phyloP scores from a whole-genome alignment of 2,888 invertebrate species.

The Dicycla oo region DNA sequence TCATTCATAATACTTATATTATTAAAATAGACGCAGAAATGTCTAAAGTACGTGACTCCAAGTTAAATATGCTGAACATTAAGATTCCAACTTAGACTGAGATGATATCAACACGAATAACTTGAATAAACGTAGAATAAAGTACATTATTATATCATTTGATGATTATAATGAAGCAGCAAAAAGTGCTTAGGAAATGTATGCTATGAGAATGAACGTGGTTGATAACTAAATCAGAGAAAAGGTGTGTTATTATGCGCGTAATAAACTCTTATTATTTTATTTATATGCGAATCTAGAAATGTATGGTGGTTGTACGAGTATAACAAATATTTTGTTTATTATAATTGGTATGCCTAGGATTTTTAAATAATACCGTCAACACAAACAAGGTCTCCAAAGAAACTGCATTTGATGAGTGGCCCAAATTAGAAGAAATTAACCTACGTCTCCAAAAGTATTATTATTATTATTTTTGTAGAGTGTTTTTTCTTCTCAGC shows the following conservation, averaged over 20 bases:
- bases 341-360: too few species aligned
- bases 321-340: not conserved
- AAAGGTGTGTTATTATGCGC: not conserved
- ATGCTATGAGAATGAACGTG: constrained; percentile 30
- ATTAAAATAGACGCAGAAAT: constrained; percentile 57
- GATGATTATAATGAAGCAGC: constrained; percentile 55
- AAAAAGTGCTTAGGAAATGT: constrained; percentile 49
- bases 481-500: too few species aligned
- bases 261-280: not conserved
- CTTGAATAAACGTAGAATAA: constrained; percentile 54
- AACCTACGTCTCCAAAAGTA: not conserved
- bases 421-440: not conserved
- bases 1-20: constrained; percentile 45
- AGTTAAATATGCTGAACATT: constrained; percentile 64
- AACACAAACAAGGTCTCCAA: not conserved
- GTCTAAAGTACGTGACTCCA: constrained; percentile 63
- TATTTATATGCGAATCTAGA: not conserved
- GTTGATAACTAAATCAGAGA: constrained; percentile 24
- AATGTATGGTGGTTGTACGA: not conserved
- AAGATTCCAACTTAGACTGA: constrained; percentile 64
- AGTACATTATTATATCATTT: constrained; percentile 59
- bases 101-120: constrained; percentile 66
- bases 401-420: not conserved
- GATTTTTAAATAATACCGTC: not conserved
- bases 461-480: too few species aligned